phyloP scores from a whole-genome alignment of 2,888 invertebrate genomes.

The Hetaerina titia region DNA sequence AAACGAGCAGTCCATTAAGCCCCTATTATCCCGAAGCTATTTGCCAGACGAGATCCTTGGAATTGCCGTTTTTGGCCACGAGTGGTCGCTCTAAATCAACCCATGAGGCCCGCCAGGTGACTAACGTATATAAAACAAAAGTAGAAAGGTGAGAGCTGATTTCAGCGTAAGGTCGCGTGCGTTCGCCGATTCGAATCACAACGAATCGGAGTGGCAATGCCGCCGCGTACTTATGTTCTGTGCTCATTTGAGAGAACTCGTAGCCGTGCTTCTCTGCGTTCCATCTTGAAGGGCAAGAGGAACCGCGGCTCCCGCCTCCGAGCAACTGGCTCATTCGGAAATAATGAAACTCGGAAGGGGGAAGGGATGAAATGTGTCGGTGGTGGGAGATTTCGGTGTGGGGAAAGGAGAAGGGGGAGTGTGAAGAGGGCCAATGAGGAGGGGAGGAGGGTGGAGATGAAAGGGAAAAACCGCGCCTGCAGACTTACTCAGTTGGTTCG shows the following conservation, averaged over 20 bases:
- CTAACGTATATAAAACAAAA: no score
- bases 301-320: not conserved
- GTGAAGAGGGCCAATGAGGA: not conserved
- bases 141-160: not conserved
- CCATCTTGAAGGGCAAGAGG: not conserved
- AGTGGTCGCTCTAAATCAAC: no score
- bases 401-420: not conserved
- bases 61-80: no score
- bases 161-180: no score
- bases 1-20: no score
- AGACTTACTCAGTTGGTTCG: not conserved
- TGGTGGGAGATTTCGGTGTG: not conserved
- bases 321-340: conserved; percentile 7
- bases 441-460: not conserved
- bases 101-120: not conserved
- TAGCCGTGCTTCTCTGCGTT: no score
- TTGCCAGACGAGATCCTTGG: no score
- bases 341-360: not conserved
- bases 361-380: not conserved
- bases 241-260: no score
- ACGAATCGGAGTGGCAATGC: no score
- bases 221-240: no score
- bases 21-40: no score
- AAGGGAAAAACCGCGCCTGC: not conserved
- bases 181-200: no score